Percentiles rank a stretch among this genome's conserved stretches.
Evolutionary conservation across 2,797 vertebrate genomes (phyloP).

Genomic region (Chloroceryle inda): DNA sequence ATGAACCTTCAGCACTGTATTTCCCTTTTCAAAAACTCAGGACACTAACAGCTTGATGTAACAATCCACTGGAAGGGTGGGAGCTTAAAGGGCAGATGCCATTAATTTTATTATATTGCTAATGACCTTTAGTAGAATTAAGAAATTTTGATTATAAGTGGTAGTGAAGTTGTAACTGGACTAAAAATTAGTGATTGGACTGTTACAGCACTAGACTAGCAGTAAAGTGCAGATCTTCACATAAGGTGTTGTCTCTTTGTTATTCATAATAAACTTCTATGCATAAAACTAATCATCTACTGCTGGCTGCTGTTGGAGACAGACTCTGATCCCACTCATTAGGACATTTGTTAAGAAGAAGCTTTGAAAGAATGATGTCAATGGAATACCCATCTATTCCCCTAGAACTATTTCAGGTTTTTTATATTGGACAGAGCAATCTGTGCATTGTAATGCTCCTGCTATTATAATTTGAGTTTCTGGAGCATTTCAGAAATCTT

Average conservation of each 20-base stretch:
- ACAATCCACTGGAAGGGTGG: not conserved
- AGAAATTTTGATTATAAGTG: not conserved
- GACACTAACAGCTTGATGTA: not conserved
- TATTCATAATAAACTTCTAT: not conserved
- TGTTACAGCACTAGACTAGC: not conserved
- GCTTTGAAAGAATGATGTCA: not conserved
- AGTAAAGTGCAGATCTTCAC: not conserved
- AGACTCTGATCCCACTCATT: not conserved
- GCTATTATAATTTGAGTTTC: slow-evolving; percentile 10
- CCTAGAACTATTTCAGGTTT: not conserved
- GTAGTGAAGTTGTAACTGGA: not conserved
- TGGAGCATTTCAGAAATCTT: not conserved
- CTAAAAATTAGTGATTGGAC: not conserved
- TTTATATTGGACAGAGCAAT: not conserved
- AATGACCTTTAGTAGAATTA: not conserved
- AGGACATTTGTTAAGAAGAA: not conserved
- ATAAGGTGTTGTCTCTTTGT: not conserved
- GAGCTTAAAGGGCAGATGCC: not conserved
- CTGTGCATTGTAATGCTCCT: not conserved
- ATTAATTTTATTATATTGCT: not conserved
- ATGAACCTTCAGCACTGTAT: not conserved
- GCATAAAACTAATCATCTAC: not conserved
- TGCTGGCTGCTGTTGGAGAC: not conserved
- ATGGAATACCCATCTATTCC: not conserved
- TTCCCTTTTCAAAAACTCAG: not conserved